phyloP scores from a whole-genome alignment of 2,797 vertebrate species.

The Hirundo rustica region DNA sequence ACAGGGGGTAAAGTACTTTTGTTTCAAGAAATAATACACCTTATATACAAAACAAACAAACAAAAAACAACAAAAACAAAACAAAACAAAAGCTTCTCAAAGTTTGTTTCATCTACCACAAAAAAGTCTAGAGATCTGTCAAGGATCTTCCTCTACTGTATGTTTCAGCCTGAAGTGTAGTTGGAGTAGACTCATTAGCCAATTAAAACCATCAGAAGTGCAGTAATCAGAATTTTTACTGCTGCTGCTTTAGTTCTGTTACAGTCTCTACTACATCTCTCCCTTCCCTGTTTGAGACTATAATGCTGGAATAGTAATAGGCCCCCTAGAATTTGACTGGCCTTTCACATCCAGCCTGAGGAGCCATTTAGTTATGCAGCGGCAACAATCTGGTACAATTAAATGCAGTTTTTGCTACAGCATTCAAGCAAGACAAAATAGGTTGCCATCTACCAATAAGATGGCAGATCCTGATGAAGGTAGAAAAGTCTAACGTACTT shows the following conservation, averaged over 20 bases:
- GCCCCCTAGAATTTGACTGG: not conserved
- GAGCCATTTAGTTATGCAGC: rapidly evolving
- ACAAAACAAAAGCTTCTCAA: not conserved
- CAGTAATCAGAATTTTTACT: not conserved
- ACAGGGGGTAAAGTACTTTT: not conserved
- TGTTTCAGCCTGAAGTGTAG: not conserved
- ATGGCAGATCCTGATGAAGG: not conserved
- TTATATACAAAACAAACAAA: not conserved
- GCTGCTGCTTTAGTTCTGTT: not conserved
- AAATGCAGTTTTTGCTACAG: not conserved
- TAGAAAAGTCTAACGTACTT: not conserved
- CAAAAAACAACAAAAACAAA: not conserved
- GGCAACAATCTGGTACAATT: not conserved
- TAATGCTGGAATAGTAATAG: not conserved
- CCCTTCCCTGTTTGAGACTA: not conserved
- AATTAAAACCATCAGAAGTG: not conserved
- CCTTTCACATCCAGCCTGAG: not conserved
- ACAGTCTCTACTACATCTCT: not conserved
- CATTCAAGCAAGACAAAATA: not conserved
- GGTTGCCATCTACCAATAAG: not conserved
- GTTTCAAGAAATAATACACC: not conserved
- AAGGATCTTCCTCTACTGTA: not conserved
- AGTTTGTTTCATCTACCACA: not conserved
- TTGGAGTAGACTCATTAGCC: not conserved
- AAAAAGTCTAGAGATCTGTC: not conserved